phyloP scores from a whole-genome alignment of 2,797 vertebrate species.

The Pseudocheirus occidentalis region DNA sequence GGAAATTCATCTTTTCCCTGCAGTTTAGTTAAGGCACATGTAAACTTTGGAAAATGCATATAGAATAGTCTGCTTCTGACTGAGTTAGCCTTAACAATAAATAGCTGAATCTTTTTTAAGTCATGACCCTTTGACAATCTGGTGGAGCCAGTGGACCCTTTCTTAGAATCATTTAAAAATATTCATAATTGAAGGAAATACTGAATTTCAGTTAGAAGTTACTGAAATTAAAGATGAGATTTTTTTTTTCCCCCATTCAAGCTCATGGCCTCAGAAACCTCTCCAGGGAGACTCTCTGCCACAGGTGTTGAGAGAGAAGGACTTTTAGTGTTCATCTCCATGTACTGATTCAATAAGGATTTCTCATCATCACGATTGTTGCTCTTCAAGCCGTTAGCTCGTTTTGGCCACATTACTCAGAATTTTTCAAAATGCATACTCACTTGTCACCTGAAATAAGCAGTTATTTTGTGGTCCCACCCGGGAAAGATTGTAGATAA shows the following conservation, averaged over 20 bases:
- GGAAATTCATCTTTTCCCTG: not conserved
- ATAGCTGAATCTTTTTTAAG: not conserved
- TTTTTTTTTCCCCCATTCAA: not conserved
- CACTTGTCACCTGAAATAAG: not conserved
- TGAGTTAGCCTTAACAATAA: not conserved
- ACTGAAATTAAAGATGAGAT: not conserved
- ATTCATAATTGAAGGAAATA: not conserved
- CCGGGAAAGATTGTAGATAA: not conserved
- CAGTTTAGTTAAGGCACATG: not conserved
- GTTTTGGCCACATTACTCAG: not conserved
- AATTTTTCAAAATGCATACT: not conserved
- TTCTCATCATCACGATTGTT: not conserved
- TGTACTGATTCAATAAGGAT: constrained; percentile 21
- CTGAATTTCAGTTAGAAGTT: not conserved
- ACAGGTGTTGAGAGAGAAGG: not conserved
- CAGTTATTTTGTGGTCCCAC: not conserved
- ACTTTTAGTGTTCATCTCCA: not conserved
- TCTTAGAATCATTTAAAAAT: not conserved
- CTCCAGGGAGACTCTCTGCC: not conserved
- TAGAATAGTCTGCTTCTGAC: not conserved
- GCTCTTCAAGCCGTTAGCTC: constrained; percentile 14
- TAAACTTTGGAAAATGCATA: not conserved
- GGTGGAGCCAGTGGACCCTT: not conserved
- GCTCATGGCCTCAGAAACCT: not conserved
- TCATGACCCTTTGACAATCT: not conserved